Evolutionary conservation across 2,797 vertebrate genomes (phyloP), one percentile per base, ranked within the genome.

Genomic region (Florisuga fusca): DNA sequence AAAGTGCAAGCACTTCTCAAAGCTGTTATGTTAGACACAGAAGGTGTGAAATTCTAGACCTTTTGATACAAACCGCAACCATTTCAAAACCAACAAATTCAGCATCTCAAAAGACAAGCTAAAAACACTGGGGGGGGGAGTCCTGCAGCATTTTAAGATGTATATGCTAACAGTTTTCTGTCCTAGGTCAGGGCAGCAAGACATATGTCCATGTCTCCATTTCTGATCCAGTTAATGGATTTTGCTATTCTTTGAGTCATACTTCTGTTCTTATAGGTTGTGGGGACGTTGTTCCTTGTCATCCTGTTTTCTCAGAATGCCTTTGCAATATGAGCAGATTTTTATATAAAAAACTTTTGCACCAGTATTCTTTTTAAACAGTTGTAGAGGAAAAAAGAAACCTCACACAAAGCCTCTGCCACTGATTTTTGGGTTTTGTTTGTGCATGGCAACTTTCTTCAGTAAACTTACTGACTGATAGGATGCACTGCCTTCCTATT

Each of bases 51-150:
- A 33, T 69, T 53, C 36, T 45, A 77, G 16, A 51, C 12, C 45
- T n/a, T 85, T 62, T 55, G 29, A 17, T 34, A 36, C 15, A 68
- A 89, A 78, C 88, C 34, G 0, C 68, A 75, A 2, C 2, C 8
- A 15, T 80, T 92, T 85, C 53, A n/a, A 85, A 93, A 79, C 3
- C 13, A 81, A 64, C 19, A 45, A 63, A 73, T 76, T 72, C 59
- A 69, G 48, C 53, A 33, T 84, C 51, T 91, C 55, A 69, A 73
- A 78, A 89, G n/a, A 14, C 27, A 63, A 53, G 4, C 27, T 84
- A 0, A 46, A 19, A 61, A 53, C 82, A 34, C 12, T 21, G 22
- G 3, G 6, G 4, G 0, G 2, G 79, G 5, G 5, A 0, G 76
- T 62, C 38, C 23, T 78, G 61, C 50, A 78, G n/a, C 48, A 7